A percentile compares a stretch with the other conserved stretches of the same genome.
These are phyloP conservation scores for Drosophila watanabei DNA, from an alignment of 1,140 invertebrate genomes.

Conservation along the genomic window DNA sequence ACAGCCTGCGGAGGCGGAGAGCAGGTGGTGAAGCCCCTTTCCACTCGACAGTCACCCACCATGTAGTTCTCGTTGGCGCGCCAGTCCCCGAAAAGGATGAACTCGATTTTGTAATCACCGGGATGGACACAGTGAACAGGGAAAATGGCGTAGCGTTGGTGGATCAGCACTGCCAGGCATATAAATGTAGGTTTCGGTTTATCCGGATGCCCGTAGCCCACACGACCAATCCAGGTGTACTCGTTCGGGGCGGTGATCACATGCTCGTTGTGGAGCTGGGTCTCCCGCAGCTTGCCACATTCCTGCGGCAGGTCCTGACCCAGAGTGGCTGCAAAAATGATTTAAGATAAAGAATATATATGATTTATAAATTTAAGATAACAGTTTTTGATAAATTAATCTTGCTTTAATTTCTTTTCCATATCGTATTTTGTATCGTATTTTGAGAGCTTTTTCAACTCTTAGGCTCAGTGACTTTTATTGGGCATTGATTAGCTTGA, in stretches of 20 bases:
- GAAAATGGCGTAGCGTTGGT: constrained; percentile 11
- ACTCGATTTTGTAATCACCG: background rate
- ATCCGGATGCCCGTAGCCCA: background rate
- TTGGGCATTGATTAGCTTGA: background rate
- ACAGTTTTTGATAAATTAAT: background rate
- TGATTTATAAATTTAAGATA: background rate
- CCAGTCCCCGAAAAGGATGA: constrained; percentile 18
- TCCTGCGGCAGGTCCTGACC: constrained; percentile 5
- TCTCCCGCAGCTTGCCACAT: constrained; percentile 27
- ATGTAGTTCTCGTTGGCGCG: background rate
- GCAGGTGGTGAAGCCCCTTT: background rate
- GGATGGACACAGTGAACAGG: constrained; percentile 21
- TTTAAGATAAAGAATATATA: background rate
- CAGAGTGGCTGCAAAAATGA: background rate
- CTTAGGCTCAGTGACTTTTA: background rate
- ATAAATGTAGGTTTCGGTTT: background rate
- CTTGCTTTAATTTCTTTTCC: background rate
- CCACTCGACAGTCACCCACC: background rate
- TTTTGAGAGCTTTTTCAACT: background rate
- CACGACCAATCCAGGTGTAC: constrained; percentile 33
- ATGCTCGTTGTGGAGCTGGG: constrained; percentile 19
- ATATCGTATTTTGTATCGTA: background rate
- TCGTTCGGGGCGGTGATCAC: background rate
- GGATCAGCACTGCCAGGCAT: constrained; percentile 15
- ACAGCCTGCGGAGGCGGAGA: constrained; percentile 6